Evolutionary conservation across 2,888 invertebrate species (phyloP), one percentile per base, ranked within the genome.

Genomic region (Spatulosminthurus flaviceps): DNA sequence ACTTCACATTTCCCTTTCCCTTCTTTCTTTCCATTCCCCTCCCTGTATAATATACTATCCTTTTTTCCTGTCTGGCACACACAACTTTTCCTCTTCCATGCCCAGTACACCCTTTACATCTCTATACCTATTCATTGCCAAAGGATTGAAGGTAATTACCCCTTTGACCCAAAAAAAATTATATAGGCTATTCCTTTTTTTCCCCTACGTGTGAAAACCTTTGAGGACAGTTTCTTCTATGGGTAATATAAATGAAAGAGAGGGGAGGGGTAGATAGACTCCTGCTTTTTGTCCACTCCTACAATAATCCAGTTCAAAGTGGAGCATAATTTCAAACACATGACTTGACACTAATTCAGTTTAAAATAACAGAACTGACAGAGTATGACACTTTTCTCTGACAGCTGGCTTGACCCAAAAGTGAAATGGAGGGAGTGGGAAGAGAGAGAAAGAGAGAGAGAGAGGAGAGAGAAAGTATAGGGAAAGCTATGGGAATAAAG

Each of bases 61-160:
- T 9, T 9, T 34, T 22, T 64, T 7, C 26, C 64, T 64, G 21
- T 64, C 64, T 64, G 1, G 19, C 64, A 21, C 64, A 11, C n/a
- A n/a, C n/a, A n/a, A n/a, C 64, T 64, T 22, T 64, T 22, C 22
- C 64, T 64, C 64, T 64, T 34, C 34, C n/a, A n/a, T n/a, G 34
- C 34, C 34, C 9, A 9, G 34, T 9, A 34, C 34, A 34, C 5
- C n/a, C n/a, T n/a, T n/a, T n/a, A n/a, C n/a, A 34, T 9, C 16
- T n/a, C 51, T 51, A 51, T 4, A 51, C 34, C 9, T 34, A 9
- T 34, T 4, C 5, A 34, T 34, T 9, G 34, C 16, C 16, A 51
- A 19, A 51, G 51, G 51, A 51, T n/a, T 51, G 5, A 19, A 51
- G 51, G 51, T 51, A 51, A 51, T 51, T 51, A 51, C 51, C n/a